Evolutionary conservation across 2,113 vertebrate genomes (phyloP), one percentile per base, ranked within the genome.

Genomic region (Ammospiza caudacuta): DNA sequence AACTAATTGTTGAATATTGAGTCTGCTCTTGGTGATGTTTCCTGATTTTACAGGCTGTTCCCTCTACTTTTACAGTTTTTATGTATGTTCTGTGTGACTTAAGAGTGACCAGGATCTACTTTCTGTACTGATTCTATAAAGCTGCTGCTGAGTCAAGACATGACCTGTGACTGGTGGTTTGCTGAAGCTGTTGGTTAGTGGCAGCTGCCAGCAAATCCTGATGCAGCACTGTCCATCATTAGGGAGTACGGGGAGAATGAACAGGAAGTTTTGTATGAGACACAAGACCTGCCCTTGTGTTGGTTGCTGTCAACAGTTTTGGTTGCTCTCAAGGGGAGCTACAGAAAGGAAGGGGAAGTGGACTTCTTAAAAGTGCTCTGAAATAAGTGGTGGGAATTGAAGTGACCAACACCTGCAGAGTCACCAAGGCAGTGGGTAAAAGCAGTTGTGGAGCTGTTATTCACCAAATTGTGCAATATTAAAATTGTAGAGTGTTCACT

Each of bases 261-360:
- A 5, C 18, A 73, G 31, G 29, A 72, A 21, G 11, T 31, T 11
- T 8, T 68, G 9, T 35, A 5, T 43, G 54, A 76, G 61, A 72
- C 19, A 15, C 39, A 39, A 44, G 57, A 79, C 27, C 21, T 64
- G 43, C 47, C 17, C 0, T 0, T 2, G 1, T 44, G 7, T 44
- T 49, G 14, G 17, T 6, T 55, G 2, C 41, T 47, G 5, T n/a
- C 15, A 0, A 0, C 16, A 11, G 44, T 54, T 83, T 63, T 64
- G 59, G 31, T 22, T 4, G n/a, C 41, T 90, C 27, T 8, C 14
- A 28, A 15, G 15, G 43, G 28, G 28, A 58, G n/a, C 22, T 62
- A 11, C 27, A 46, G 79, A 73, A 77, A 37, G 14, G 44, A 35
- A 29, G 46, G 21, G 17, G 37, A 74, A 73, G 17, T 2, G 6